These are phyloP conservation scores for Maniola jurtina DNA, from an alignment of 1,140 invertebrate species.

Conservation along the genomic window DNA sequence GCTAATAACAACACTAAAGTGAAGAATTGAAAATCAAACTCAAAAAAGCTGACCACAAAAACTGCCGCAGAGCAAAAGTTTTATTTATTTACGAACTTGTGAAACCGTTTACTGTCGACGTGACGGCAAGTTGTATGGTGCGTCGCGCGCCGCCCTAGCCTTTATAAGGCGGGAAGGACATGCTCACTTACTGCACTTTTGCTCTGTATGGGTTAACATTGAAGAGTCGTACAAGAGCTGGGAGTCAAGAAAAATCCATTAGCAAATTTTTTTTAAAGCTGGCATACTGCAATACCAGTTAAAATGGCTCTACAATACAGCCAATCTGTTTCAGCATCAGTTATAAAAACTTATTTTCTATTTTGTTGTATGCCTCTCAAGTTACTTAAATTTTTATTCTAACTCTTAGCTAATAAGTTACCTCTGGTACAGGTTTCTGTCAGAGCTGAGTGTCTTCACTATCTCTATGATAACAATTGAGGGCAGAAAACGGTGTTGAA, in stretches of 20 bases:
- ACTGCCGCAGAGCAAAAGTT: not conserved
- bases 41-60: not conserved
- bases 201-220: slow-evolving; percentile 13
- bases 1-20: slow-evolving; percentile 1
- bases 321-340: too few relatives aligned
- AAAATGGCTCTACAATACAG: too few relatives aligned
- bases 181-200: slow-evolving; percentile 19
- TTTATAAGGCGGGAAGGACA: slow-evolving; percentile 47
- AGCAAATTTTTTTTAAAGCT: too few relatives aligned
- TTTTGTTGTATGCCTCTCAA: too few relatives aligned
- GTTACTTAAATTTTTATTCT: too few relatives aligned
- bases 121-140: slow-evolving; percentile 9
- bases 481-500: too few relatives aligned
- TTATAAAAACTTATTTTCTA: too few relatives aligned
- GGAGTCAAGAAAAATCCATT: not conserved
- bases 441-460: too few relatives aligned
- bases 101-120: slow-evolving; percentile 3
- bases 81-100: not conserved
- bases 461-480: too few relatives aligned
- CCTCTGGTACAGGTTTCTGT: too few relatives aligned
- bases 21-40: not conserved
- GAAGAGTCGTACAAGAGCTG: slow-evolving; percentile 1
- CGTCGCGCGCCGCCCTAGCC: slow-evolving; percentile 36
- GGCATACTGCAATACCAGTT: too few relatives aligned
- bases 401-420: not conserved